Percentiles rank a stretch among this genome's conserved stretches.
Conservation (phyloP, 2,797 vertebrate genomes). For the Pipistrellus pygmaeus region DNA sequence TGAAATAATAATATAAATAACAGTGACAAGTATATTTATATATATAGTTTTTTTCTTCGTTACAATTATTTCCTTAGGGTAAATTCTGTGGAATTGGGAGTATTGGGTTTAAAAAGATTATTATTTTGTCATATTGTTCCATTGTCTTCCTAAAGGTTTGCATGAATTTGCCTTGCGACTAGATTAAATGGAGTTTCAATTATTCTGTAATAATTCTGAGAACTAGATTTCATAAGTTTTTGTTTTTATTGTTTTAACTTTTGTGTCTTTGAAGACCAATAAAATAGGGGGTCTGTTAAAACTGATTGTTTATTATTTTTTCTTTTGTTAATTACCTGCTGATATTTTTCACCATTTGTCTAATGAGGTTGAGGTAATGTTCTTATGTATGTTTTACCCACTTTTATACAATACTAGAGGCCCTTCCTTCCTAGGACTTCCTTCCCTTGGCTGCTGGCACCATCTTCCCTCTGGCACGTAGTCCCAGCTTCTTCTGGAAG, state of each 20-base stretch:
- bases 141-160: not conserved
- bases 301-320: constrained; percentile 4
- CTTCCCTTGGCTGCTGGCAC: too few species aligned
- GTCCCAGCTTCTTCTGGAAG: too few species aligned
- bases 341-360: not conserved
- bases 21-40: not conserved
- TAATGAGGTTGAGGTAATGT: not conserved
- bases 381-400: not conserved
- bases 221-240: constrained; percentile 48
- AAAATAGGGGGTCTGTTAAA: constrained; percentile 37
- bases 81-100: constrained; percentile 14
- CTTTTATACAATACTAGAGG: not conserved
- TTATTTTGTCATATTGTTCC: constrained; percentile 11
- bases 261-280: constrained; percentile 26
- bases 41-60: not conserved
- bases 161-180: not conserved
- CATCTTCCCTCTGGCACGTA: too few species aligned
- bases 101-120: constrained; percentile 36
- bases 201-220: constrained; percentile 28
- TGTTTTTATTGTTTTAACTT: constrained; percentile 28
- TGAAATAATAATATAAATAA: constrained; percentile 15
- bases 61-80: constrained; percentile 28
- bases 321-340: not conserved
- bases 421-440: too few species aligned
- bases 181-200: not conserved